A percentile compares a stretch with the other conserved stretches of the same genome.
Evolutionary conservation across 2,888 invertebrate species (phyloP).

Genomic region (Dolichomitus sp.): DNA sequence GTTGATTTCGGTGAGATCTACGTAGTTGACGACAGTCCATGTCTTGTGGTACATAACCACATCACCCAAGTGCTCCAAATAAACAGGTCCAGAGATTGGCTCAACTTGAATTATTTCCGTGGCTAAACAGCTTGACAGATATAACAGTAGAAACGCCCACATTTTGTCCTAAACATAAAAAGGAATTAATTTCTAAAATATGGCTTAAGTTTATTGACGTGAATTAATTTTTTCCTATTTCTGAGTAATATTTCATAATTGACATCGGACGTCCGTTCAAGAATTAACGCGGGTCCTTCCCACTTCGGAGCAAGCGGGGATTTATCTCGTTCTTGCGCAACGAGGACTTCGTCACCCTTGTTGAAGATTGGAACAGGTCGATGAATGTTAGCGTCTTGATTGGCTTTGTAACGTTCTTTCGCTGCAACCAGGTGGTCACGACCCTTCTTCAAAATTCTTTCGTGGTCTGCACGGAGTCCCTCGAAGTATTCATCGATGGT

Average conservation of each 20-base stretch:
- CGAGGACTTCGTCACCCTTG: slow-evolving; percentile 28
- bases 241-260: slow-evolving; percentile 12
- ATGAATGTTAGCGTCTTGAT: slow-evolving; percentile 5
- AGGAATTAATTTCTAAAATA: not conserved
- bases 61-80: too few species aligned
- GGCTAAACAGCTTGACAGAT: not conserved
- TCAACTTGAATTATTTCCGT: too few species aligned
- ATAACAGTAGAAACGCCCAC: not conserved
- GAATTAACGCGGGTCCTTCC: slow-evolving; percentile 12
- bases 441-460: slow-evolving; percentile 1
- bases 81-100: too few species aligned
- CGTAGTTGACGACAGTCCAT: too few species aligned
- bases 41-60: too few species aligned
- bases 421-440: slow-evolving; percentile 6
- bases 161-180: not conserved
- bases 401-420: slow-evolving; percentile 15
- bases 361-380: not conserved
- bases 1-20: too few species aligned
- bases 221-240: slow-evolving; percentile 24
- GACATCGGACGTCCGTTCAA: slow-evolving; percentile 8
- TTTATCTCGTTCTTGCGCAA: slow-evolving; percentile 18
- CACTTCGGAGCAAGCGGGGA: slow-evolving; percentile 14
- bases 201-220: not conserved
- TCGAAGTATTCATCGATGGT: slow-evolving; percentile 23
- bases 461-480: not conserved